phyloP scores from a whole-genome alignment of 2,113 vertebrate species.

The Lates calcarifer region DNA sequence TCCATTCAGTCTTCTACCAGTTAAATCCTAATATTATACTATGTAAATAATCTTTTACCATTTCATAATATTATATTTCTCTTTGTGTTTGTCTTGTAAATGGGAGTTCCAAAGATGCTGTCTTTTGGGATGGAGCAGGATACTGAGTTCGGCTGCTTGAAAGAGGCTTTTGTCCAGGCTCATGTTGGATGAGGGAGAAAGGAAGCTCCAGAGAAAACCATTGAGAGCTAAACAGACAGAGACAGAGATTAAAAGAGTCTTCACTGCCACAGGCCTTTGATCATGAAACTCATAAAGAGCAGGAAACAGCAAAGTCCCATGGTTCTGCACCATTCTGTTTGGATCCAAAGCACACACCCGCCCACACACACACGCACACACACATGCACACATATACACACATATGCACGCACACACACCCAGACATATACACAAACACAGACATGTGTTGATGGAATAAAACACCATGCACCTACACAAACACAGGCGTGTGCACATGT shows the following conservation, averaged over 20 bases:
- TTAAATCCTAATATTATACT: conserved; percentile 9
- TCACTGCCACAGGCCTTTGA: conserved; percentile 56
- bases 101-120: conserved; percentile 11
- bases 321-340: conserved; percentile 19
- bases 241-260: conserved; percentile 59
- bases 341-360: conserved; percentile 11
- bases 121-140: conserved; percentile 16
- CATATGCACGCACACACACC: background rate
- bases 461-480: conserved; percentile 5
- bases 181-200: conserved; percentile 30
- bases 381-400: too few relatives aligned
- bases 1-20: background rate
- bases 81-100: conserved; percentile 24
- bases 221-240: conserved; percentile 50
- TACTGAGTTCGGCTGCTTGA: conserved; percentile 18
- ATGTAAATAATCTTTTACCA: conserved; percentile 10
- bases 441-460: conserved; percentile 15
- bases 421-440: conserved; percentile 5
- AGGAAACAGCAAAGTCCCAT: conserved; percentile 38
- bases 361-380: background rate
- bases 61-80: conserved; percentile 34
- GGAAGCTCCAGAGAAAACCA: conserved; percentile 46
- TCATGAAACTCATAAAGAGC: conserved; percentile 56
- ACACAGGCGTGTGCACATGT: conserved; percentile 6
- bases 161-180: conserved; percentile 58